Base-by-base conservation (phyloP, 2,888 invertebrate genomes). In the Cerceris rybyensis region DNA sequence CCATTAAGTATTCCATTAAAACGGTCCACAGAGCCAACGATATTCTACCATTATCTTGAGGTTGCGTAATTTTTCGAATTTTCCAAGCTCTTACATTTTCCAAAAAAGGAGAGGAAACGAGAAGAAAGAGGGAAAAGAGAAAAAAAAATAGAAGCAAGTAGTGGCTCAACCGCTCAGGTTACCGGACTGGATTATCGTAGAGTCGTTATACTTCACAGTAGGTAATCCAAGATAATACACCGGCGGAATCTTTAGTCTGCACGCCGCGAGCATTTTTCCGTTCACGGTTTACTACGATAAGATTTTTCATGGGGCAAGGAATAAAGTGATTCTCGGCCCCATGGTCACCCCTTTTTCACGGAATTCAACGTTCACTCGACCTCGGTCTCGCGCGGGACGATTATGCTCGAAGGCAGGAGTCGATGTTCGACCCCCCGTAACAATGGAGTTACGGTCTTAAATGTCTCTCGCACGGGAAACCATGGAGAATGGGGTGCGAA, bases 401-500 rank as follows among this genome's bases (percentile, higher is more conserved):
- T 85, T 82, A 84, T 75, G 69, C 74, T 66, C 60, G 41, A 52
- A 68, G 64, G 68, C 50, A 41, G 46, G 28, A 76, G 79, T 65
- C 79, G 70, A 79, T 76, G 85, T 71, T 7, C 70, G 8, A 39
- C 6, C 70, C 70, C 63, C 79, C 79, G 69, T 86, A 85, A 85
- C 85, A 86, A 80, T 76, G 70, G 77, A 85, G 85, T 85, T 85
- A 85, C 85, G 84, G 68, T 70, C 85, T 86, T 86, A 86, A 85
- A 85, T 86, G 85, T 85, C 86, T 78, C 82, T 86, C 84, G 80
- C 79, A 78, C 70, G 82, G 78, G 66, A 75, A 54, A 67, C 86
- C 82, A 73, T 80, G 78, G 86, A 86, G 85, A 85, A 85, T 86
- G 85, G 84, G 86, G 85, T 85, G 85, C 86, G 78, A 85, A 86